These are phyloP conservation scores for Pygoscelis adeliae DNA, from an alignment of 2,113 vertebrate species.

Conservation along the genomic window DNA sequence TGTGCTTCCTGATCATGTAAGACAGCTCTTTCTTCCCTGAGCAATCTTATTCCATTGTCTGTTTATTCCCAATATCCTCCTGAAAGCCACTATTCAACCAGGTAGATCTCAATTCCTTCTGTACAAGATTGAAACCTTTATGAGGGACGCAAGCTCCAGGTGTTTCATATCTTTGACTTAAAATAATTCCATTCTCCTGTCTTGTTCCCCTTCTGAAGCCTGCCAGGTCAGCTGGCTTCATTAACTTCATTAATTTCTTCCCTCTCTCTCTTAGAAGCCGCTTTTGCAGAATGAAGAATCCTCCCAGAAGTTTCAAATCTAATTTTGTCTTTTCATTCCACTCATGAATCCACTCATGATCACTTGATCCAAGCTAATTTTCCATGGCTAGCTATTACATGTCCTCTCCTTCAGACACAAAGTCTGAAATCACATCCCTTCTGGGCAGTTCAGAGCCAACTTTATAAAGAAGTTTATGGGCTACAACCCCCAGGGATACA, in stretches of 20 bases:
- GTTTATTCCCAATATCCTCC: background rate
- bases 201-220: background rate
- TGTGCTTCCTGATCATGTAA: background rate
- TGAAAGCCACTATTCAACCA: background rate
- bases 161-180: background rate
- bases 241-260: background rate
- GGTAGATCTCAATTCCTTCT: background rate
- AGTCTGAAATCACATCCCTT: conserved; percentile 37
- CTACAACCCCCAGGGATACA: background rate
- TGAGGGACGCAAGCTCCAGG: background rate
- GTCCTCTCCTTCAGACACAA: conserved; percentile 22
- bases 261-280: background rate
- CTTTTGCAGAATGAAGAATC: background rate
- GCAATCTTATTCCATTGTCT: background rate
- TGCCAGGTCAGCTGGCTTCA: background rate
- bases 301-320: background rate
- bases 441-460: background rate
- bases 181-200: background rate
- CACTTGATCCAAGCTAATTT: conserved; percentile 50
- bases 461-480: conserved; percentile 29
- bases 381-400: conserved; percentile 46
- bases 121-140: background rate
- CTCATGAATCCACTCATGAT: conserved; percentile 7
- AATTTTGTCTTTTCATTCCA: background rate
- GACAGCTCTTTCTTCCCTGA: background rate